These are phyloP conservation scores for Sesamia nonagrioides DNA, from an alignment of 1,140 invertebrate genomes.

Conservation along the genomic window DNA sequence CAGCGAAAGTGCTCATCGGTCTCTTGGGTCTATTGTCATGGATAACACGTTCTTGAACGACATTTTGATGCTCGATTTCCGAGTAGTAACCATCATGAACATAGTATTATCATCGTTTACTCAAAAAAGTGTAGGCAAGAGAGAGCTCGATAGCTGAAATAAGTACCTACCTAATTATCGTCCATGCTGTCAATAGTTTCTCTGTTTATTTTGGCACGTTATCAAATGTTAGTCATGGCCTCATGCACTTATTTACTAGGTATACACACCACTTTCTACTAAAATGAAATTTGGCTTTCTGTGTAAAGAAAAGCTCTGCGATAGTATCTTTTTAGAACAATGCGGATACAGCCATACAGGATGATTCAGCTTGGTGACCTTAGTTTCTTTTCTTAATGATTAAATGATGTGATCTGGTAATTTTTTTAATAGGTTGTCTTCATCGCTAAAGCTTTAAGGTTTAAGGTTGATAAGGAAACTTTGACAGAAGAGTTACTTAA, in stretches of 20 bases:
- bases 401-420: too few relatives aligned
- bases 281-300: neutral
- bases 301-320: conserved; percentile 16
- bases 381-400: too few relatives aligned
- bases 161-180: neutral
- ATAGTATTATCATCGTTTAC: conserved; percentile 23
- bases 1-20: conserved; percentile 79
- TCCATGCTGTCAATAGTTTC: conserved; percentile 36
- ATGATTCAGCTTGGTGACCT: neutral
- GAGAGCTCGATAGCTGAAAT: conserved; percentile 32
- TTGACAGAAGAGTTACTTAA: too few relatives aligned
- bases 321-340: neutral
- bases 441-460: too few relatives aligned
- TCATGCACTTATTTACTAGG: conserved; percentile 37
- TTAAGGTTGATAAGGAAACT: too few relatives aligned
- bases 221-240: conserved; percentile 39
- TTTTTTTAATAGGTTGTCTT: too few relatives aligned
- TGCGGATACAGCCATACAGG: neutral
- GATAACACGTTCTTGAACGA: conserved; percentile 71
- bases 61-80: conserved; percentile 71
- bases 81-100: conserved; percentile 56
- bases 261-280: conserved; percentile 41
- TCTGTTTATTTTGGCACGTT: conserved; percentile 43
- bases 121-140: conserved; percentile 23
- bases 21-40: conserved; percentile 75